Conservation (phyloP, 1,140 invertebrate genomes). For the Condylostylus longicornis region DNA sequence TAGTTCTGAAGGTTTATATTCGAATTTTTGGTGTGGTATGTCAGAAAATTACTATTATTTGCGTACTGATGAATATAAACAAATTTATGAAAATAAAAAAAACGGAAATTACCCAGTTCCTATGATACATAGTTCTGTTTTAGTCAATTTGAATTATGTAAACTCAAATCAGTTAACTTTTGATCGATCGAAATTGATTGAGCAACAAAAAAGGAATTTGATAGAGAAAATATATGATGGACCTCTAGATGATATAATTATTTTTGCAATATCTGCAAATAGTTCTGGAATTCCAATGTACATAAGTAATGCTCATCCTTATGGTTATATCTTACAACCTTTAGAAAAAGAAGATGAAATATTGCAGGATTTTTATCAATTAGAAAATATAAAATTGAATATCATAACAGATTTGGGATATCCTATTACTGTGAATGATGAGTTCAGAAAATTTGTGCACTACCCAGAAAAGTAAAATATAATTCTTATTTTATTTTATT, state of each 20-base stretch:
- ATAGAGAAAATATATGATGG: conserved; percentile 40
- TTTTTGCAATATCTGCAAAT: conserved; percentile 77
- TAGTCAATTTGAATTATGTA: conserved; percentile 57
- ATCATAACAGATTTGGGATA: conserved; percentile 41
- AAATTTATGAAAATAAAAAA: conserved; percentile 57
- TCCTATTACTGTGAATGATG: conserved; percentile 20
- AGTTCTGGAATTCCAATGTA: conserved; percentile 50
- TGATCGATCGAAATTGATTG: conserved; percentile 40
- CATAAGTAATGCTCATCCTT: conserved; percentile 66
- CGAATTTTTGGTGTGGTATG: conserved; percentile 94
- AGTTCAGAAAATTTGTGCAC: conserved; percentile 10
- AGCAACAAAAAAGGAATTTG: conserved; percentile 18
- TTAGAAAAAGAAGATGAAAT: conserved; percentile 53
- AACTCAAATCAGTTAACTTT: conserved; percentile 62
- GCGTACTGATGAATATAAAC: conserved; percentile 72
- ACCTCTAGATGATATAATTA: conserved; percentile 85
- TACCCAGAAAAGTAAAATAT: conserved; percentile 14
- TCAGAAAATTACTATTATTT: conserved; percentile 74
- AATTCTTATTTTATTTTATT: conserved; percentile 16
- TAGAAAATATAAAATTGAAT: conserved; percentile 65
- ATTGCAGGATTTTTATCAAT: conserved; percentile 49
- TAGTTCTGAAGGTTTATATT: conserved; percentile 72
- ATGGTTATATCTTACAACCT: conserved; percentile 72
- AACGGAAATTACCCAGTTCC: conserved; percentile 70
- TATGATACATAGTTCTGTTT: conserved; percentile 80